phyloP scores from a whole-genome alignment of 2,888 invertebrate species.

The Eurytoma californica region DNA sequence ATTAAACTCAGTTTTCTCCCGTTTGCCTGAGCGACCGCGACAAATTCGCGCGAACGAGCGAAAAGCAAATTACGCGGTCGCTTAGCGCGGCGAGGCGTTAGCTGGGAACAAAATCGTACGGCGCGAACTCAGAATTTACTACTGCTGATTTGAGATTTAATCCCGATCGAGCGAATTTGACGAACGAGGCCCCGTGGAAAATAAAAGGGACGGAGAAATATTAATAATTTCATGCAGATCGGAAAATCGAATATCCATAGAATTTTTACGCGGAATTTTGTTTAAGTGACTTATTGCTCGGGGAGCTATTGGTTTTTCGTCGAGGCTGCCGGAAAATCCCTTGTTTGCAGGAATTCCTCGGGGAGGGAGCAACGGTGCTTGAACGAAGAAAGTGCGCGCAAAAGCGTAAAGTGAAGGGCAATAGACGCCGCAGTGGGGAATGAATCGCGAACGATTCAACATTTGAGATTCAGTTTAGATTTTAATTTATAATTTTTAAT shows the following conservation, averaged over 20 bases:
- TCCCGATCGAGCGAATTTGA: slow-evolving; percentile 21
- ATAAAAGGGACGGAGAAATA: background rate
- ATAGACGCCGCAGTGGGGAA: no score
- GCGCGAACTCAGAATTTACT: background rate
- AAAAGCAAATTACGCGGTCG: no score
- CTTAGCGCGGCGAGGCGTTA: no score
- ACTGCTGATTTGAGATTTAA: slow-evolving; percentile 37
- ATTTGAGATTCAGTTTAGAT: no score
- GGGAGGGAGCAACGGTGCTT: slow-evolving; percentile 16
- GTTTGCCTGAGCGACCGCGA: no score
- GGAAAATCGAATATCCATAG: slow-evolving; percentile 32
- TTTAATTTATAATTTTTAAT: background rate
- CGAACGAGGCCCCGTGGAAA: slow-evolving; percentile 2
- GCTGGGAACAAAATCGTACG: no score
- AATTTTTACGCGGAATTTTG: slow-evolving; percentile 38
- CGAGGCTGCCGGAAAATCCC: slow-evolving; percentile 43
- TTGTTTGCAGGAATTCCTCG: slow-evolving; percentile 47
- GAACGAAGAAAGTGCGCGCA: slow-evolving; percentile 34
- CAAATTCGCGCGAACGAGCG: no score
- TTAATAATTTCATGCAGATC: slow-evolving; percentile 42
- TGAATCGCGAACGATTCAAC: no score
- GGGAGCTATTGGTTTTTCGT: slow-evolving; percentile 54
- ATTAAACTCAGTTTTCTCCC: no score
- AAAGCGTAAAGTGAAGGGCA: slow-evolving; percentile 37
- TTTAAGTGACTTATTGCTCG: slow-evolving; percentile 50